Conservation (phyloP, 2,797 vertebrate species). For the Myotis vivesi region DNA sequence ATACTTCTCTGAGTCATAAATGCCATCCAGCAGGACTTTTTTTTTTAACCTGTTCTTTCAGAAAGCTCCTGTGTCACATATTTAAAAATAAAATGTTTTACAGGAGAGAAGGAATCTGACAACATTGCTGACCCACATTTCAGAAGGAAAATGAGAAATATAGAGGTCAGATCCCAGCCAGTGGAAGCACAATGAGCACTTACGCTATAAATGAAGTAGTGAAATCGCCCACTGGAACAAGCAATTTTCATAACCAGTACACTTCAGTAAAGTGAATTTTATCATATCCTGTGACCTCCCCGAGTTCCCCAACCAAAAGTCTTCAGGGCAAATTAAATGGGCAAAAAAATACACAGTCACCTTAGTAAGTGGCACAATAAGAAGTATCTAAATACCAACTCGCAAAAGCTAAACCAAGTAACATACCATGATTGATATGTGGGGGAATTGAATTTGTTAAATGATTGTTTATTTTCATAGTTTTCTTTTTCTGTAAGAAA, state of each 20-base stretch:
- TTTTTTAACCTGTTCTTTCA: conserved; percentile 77
- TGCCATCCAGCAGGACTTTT: conserved; percentile 75
- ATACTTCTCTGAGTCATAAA: conserved; percentile 83
- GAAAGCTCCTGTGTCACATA: conserved; percentile 81
- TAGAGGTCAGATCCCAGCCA: conserved; percentile 71
- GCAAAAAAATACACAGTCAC: conserved; percentile 6
- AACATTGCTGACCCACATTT: conserved; percentile 69
- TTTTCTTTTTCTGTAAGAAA: not conserved
- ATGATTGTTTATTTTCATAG: not conserved
- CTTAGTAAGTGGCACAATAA: not conserved
- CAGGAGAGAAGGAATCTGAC: conserved; percentile 66
- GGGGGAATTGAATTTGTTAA: not conserved
- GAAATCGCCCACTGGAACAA: conserved; percentile 75
- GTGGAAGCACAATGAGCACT: conserved; percentile 61
- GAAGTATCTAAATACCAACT: not conserved
- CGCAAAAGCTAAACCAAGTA: not conserved
- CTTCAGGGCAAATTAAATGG: conserved; percentile 57
- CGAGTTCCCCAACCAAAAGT: conserved; percentile 63
- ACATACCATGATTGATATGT: not conserved
- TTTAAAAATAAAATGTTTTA: conserved; percentile 81
- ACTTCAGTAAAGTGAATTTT: conserved; percentile 71
- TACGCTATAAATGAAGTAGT: conserved; percentile 71
- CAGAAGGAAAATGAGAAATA: conserved; percentile 75
- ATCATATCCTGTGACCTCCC: conserved; percentile 63
- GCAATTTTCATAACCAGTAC: conserved; percentile 75